Base-by-base conservation (phyloP, 2,888 invertebrate genomes). In the Rhamnusium bicolor region DNA sequence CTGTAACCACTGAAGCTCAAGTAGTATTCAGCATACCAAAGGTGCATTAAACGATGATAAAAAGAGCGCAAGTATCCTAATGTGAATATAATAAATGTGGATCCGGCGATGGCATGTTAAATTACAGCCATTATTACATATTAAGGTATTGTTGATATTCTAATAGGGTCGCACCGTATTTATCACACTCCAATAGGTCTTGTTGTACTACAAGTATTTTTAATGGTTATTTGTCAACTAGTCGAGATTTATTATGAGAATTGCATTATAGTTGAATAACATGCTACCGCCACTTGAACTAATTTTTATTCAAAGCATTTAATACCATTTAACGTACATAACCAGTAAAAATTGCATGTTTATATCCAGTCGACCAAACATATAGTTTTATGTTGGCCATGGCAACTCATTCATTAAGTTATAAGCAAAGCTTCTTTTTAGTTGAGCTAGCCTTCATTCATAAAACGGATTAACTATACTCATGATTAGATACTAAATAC, bases 191-290 rank as follows among this genome's bases (percentile, higher is more conserved):
- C 74, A 82, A 77, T 82, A 79, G 32, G 19, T 32, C 65, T 80
- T 76, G 72, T 78, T 76, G 72, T 80, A 75, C 68, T 74, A 77
- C 79, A 79, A 75, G 79, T 79, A 80, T 80, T 77, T 75, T 77
- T 75, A 80, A 79, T 81, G 77, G 80, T 80, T 77, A 83, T 83
- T 83, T 83, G 83, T 83, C 83, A 83, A 82, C 82, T 73, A 61
- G 69, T 51, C 56, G 71, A 82, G 83, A 83, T 83, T 83, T 83
- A 83, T 83, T 82, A 83, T 83, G 83, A 77, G 83, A 83, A 83
- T 78, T 77, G 69, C 73, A 78, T 76, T 75, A 73, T 74, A 61
- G 75, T 75, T 68, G 71, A n/a, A 40, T 67, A 75, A 73, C 72
- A 65, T 56, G 69, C 73, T 75, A 73, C 72, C 62, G 70, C 75